These are phyloP conservation scores for Nycticorax nycticorax DNA, from an alignment of 2,113 vertebrate genomes.

Conservation along the genomic window DNA sequence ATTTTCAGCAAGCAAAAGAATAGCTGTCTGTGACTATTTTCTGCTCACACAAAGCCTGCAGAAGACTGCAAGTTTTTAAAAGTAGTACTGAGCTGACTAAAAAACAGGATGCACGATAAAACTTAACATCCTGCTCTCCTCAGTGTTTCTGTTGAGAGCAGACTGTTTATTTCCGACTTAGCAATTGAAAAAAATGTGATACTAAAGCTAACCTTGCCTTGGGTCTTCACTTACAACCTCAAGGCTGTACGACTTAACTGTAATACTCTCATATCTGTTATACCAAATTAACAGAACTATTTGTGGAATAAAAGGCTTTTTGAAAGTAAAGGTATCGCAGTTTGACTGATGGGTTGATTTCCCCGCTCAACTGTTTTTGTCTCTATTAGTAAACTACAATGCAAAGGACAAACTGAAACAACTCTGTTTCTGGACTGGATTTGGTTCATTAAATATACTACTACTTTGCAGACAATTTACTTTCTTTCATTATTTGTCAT, in stretches of 20 bases:
- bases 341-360: neutral
- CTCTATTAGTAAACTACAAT: neutral
- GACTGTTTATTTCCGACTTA: neutral
- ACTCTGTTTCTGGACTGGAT: neutral
- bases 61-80: neutral
- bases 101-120: neutral
- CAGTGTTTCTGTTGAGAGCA: neutral
- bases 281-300: neutral
- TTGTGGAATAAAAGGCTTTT: neutral
- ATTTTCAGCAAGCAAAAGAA: conserved; percentile 53
- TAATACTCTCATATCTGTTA: neutral
- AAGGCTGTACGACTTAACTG: neutral
- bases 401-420: neutral
- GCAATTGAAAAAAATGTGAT: neutral
- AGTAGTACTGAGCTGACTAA: neutral
- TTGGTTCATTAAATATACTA: neutral
- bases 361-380: neutral
- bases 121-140: neutral
- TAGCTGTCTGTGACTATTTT: conserved; percentile 19
- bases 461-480: neutral
- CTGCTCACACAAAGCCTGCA: neutral
- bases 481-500: neutral
- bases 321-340: neutral
- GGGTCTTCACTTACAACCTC: neutral
- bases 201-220: neutral